These are phyloP conservation scores for Lithophane socia DNA, from an alignment of 2,888 invertebrate species.

Conservation along the genomic window DNA sequence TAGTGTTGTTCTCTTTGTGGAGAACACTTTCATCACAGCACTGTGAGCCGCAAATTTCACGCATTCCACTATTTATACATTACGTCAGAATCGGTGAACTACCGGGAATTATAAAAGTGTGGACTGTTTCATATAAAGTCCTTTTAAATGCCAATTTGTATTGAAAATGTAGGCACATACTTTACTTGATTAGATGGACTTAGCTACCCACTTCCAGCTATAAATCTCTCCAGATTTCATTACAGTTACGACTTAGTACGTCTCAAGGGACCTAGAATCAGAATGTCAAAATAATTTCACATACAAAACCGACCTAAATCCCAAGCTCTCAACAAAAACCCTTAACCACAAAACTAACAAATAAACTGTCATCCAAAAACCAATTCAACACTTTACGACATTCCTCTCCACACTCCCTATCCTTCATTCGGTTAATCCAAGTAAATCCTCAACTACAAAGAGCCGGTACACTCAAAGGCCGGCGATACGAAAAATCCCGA, in stretches of 20 bases:
- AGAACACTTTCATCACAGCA: constrained; percentile 43
- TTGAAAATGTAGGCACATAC: neutral
- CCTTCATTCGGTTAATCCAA: constrained; percentile 77
- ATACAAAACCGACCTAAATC: neutral
- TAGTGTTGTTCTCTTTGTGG: constrained; percentile 55
- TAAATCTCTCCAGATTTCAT: neutral
- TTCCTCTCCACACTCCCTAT: constrained; percentile 60
- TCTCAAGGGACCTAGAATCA: neutral
- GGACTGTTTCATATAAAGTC: constrained; percentile 20
- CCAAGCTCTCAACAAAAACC: constrained; percentile 5
- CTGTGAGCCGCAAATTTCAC: constrained; percentile 62
- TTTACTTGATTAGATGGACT: neutral
- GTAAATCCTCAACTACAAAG: constrained; percentile 80
- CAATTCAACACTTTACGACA: constrained; percentile 44
- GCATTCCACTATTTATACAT: constrained; percentile 68
- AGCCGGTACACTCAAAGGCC: constrained; percentile 74
- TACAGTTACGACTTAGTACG: too few relatives aligned
- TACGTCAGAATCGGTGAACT: constrained; percentile 50
- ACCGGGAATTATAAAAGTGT: constrained; percentile 31
- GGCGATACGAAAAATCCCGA: constrained; percentile 82
- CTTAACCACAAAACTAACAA: constrained; percentile 15
- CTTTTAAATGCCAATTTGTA: neutral
- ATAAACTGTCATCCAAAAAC: constrained; percentile 35
- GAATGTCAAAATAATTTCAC: neutral
- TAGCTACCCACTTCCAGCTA: too few relatives aligned